phyloP scores from a whole-genome alignment of 2,888 invertebrate species.

The Halictus quadricinctus region DNA sequence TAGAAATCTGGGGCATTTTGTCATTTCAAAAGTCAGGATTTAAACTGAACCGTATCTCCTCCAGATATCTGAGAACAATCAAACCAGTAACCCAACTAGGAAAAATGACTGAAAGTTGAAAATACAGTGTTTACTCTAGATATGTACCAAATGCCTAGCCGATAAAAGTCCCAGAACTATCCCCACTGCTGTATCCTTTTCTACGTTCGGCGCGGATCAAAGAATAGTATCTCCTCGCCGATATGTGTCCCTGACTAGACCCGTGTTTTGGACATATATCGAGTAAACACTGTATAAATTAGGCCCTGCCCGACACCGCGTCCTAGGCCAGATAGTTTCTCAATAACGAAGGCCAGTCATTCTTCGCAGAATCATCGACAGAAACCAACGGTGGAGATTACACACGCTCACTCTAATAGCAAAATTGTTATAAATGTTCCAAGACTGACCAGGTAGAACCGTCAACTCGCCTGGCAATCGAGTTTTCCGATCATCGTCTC shows the following conservation, averaged over 20 bases:
- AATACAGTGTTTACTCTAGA: too few relatives aligned
- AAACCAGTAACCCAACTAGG: background rate
- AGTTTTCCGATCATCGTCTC: background rate
- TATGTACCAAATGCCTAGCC: too few relatives aligned
- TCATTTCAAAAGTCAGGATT: too few relatives aligned
- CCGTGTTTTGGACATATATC: too few relatives aligned
- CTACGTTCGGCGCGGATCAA: too few relatives aligned
- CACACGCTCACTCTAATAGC: background rate
- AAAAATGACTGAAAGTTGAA: background rate
- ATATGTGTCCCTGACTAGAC: too few relatives aligned
- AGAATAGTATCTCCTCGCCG: too few relatives aligned
- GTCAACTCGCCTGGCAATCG: background rate
- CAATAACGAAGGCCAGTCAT: background rate
- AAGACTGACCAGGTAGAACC: background rate
- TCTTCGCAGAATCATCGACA: background rate
- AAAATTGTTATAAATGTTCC: background rate
- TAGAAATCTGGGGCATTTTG: background rate
- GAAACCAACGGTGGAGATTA: conserved; percentile 7
- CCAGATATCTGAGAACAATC: background rate
- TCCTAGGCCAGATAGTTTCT: background rate
- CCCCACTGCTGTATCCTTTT: too few relatives aligned
- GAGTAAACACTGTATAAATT: background rate
- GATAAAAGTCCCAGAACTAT: too few relatives aligned
- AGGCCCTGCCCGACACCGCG: background rate
- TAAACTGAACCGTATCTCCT: background rate